These are phyloP conservation scores for Invenusta paracnida DNA, from an alignment of 2,888 invertebrate genomes.

Conservation along the genomic window DNA sequence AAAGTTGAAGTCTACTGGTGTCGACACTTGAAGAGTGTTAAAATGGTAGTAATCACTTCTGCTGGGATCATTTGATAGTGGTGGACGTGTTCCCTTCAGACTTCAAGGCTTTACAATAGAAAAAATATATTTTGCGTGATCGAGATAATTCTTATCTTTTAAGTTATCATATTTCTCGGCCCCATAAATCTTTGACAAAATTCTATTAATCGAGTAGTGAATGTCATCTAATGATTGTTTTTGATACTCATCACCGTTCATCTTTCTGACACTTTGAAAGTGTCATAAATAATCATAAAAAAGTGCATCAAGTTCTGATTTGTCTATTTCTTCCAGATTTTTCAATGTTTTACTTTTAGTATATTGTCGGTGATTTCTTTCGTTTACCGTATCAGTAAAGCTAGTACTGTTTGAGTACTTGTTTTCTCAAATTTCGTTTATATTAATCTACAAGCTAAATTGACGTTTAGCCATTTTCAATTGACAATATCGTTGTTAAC, in stretches of 20 bases:
- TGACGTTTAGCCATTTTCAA: neutral
- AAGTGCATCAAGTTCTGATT: neutral
- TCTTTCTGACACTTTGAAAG: neutral
- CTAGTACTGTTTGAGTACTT: neutral
- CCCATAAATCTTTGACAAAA: neutral
- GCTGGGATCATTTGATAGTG: neutral
- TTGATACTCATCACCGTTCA: neutral
- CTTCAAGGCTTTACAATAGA: neutral
- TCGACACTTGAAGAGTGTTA: no score
- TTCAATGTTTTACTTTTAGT: neutral
- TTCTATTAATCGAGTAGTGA: neutral
- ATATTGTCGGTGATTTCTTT: neutral
- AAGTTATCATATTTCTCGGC: neutral
- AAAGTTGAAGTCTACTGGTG: neutral
- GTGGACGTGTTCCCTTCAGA: no score
- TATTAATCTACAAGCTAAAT: no score
- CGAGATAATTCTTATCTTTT: neutral
- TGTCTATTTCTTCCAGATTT: neutral
- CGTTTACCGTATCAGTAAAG: neutral
- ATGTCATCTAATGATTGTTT: neutral
- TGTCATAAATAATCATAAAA: no score
- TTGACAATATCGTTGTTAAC: neutral
- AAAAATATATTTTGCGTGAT: neutral
- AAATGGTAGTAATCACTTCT: no score
- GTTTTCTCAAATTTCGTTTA: no score